Base-by-base conservation (phyloP, 2,888 invertebrate species). In the Mystacides longicornis region DNA sequence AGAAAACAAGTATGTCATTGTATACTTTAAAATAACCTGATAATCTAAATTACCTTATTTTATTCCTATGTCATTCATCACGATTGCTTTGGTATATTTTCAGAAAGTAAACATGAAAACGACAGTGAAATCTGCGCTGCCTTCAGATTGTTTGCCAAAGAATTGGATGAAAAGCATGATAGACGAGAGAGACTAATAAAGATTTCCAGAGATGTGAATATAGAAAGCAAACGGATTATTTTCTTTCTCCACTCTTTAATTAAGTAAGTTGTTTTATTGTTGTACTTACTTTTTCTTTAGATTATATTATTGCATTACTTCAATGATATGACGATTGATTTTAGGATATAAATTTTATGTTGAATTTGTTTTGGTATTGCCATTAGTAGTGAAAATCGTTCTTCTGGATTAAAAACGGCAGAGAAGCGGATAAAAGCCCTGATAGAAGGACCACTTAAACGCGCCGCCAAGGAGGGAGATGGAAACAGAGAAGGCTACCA, bases 151-250 rank as follows among this genome's bases (percentile, higher is more conserved):
- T 87, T 82, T 64, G 78, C 85, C 0, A 56, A 66, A 0, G 83
- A 85, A 65, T 69, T 94, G 33, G 91, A 89, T 64, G 77, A 77
- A 1, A 86, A 87, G 61, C 89, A 94, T 64, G 93, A 94, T 69
- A 82, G 88, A 59, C 82, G 87, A 65, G 94, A 94, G 67, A 75
- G 89, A 46, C 80, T 94, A 23, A 82, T 93, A 0, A 93, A 93
- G 71, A 68, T 87, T 0, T 83, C 87, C 59, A 77, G 93, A 22
- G 93, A 93, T 66, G 81, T 93, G 19, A 93, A 92, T 0, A 91
- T 93, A 62, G 92, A 93, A 66, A 91, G 93, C 70, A 95, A 95
- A 68, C 75, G 93, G 57, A 86, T 90, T 3, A 95, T 94, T 63
- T 94, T 93, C 68, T 71, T 89, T 11, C 71, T 95, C 19, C 94